Conservation (phyloP, 2,888 invertebrate species). For the Sthenelais limicola region DNA sequence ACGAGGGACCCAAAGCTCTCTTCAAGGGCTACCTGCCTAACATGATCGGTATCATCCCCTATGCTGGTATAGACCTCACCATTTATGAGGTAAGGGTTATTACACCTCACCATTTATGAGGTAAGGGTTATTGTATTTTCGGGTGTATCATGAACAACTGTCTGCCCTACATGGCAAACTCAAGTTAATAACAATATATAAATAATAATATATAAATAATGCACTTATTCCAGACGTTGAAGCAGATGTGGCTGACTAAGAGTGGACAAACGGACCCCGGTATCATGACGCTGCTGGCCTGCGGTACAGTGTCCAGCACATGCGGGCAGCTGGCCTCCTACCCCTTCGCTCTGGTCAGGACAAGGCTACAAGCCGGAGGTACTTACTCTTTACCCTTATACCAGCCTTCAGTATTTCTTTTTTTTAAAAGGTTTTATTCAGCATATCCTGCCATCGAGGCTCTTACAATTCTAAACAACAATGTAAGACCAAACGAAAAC, state of each 20-base stretch:
- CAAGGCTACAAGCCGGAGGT: slow-evolving; percentile 57
- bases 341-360: slow-evolving; percentile 59
- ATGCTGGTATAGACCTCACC: slow-evolving; percentile 97
- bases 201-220: neutral
- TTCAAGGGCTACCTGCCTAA: slow-evolving; percentile 98
- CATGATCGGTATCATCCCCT: slow-evolving; percentile 91
- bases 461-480: too few relatives aligned
- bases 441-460: too few relatives aligned
- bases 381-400: too few relatives aligned
- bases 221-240: slow-evolving; percentile 54
- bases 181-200: neutral
- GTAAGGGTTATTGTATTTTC: slow-evolving; percentile 24
- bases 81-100: slow-evolving; percentile 90
- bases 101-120: slow-evolving; percentile 97
- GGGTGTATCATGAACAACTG: neutral
- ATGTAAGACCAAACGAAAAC: too few relatives aligned
- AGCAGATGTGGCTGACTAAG: slow-evolving; percentile 53
- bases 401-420: too few relatives aligned
- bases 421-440: too few relatives aligned
- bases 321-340: slow-evolving; percentile 61
- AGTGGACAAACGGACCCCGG: slow-evolving; percentile 53
- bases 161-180: neutral
- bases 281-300: slow-evolving; percentile 53
- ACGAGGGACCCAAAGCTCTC: slow-evolving; percentile 89
- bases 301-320: slow-evolving; percentile 57